These are phyloP conservation scores for Lonchura striata DNA, from an alignment of 2,113 vertebrate genomes.

Conservation along the genomic window DNA sequence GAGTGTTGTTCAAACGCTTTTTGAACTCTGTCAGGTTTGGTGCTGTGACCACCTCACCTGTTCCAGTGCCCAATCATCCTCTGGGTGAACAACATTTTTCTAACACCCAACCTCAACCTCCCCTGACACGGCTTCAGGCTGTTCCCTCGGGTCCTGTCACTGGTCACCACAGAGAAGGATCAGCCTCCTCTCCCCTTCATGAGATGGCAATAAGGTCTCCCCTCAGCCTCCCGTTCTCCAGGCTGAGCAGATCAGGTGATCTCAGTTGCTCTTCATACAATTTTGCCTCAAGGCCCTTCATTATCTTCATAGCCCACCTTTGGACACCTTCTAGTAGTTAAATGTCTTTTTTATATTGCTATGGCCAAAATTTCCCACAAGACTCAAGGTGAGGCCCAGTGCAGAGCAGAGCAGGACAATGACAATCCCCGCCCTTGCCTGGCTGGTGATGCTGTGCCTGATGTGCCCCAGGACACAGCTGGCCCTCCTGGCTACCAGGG, in stretches of 20 bases:
- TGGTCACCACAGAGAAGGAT: neutral
- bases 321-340: neutral
- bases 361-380: neutral
- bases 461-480: fast-evolving
- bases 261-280: fast-evolving
- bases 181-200: neutral
- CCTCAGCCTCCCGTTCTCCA: neutral
- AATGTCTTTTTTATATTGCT: neutral
- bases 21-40: neutral
- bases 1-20: neutral
- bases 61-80: neutral
- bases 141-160: neutral
- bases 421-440: neutral
- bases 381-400: fast-evolving
- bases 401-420: neutral
- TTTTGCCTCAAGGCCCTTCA: neutral
- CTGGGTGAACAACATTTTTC: neutral
- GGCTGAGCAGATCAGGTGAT: neutral
- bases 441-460: fast-evolving
- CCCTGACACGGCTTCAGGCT: neutral
- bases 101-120: neutral
- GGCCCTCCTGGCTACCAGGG: neutral
- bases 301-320: neutral
- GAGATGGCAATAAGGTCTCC: neutral
- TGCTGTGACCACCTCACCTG: neutral